Evolutionary conservation across 2,113 vertebrate genomes (phyloP).

Genomic region (Nibea albiflora): DNA sequence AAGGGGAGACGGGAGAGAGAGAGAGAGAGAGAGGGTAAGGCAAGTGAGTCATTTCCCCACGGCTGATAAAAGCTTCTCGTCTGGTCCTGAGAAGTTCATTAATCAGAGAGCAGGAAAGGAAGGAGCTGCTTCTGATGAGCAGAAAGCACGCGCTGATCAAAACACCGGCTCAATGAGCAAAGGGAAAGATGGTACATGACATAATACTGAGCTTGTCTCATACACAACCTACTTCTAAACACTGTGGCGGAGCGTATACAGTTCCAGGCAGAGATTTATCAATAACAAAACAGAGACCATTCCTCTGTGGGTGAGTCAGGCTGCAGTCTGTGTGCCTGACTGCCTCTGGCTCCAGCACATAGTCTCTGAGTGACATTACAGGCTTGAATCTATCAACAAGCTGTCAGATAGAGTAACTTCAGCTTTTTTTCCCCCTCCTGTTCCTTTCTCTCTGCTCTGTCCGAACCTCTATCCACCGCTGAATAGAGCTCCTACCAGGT

Average conservation of each 20-base stretch:
- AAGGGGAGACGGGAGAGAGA: not conserved
- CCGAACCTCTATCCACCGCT: slow-evolving; percentile 14
- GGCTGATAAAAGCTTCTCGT: slow-evolving; percentile 41
- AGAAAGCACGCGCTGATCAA: slow-evolving; percentile 14
- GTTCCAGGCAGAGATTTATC: slow-evolving; percentile 52
- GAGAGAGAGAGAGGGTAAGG: not conserved
- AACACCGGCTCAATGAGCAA: not conserved
- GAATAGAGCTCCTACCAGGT: slow-evolving; percentile 12
- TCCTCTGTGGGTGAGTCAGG: slow-evolving; percentile 67
- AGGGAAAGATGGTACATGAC: not conserved
- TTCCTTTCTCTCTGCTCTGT: slow-evolving; percentile 3
- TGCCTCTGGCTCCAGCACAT: slow-evolving; percentile 53
- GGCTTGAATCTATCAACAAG: slow-evolving; percentile 66
- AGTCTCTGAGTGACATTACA: slow-evolving; percentile 48
- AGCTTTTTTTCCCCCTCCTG: slow-evolving; percentile 1
- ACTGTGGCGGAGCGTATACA: slow-evolving; percentile 11
- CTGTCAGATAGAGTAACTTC: slow-evolving; percentile 54
- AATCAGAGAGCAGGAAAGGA: slow-evolving; percentile 21
- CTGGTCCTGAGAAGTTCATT: slow-evolving; percentile 33
- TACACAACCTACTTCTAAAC: slow-evolving; percentile 38
- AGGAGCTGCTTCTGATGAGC: slow-evolving; percentile 4
- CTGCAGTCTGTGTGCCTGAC: slow-evolving; percentile 51
- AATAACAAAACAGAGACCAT: slow-evolving; percentile 59
- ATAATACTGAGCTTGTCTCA: slow-evolving; percentile 19
- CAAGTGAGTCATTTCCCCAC: slow-evolving; percentile 18